A percentile compares a stretch with the other conserved stretches of the same genome.
Evolutionary conservation across 35 echinoderm and acorn worm genomes (phyloP).

Genomic region (Acanthaster planci): DNA sequence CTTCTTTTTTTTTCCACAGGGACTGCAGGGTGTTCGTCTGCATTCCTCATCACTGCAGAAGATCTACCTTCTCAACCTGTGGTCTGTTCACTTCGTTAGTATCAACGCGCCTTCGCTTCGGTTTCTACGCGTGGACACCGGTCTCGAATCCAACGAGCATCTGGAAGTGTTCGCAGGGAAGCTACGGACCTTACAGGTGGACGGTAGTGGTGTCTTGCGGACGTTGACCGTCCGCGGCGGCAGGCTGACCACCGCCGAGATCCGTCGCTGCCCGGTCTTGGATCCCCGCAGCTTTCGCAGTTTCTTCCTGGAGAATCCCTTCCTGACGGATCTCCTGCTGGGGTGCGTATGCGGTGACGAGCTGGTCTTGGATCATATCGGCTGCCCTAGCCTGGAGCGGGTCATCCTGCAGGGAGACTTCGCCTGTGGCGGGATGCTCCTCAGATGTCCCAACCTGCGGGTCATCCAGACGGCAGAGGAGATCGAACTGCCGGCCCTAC

Average conservation of each 20-base stretch:
- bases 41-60: conserved; percentile 78
- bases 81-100: conserved; percentile 91
- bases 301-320: conserved; percentile 69
- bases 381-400: conserved; percentile 66
- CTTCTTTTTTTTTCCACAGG: conserved; percentile 51
- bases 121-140: conserved; percentile 64
- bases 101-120: conserved; percentile 79
- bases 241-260: conserved; percentile 55
- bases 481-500: conserved; percentile 62
- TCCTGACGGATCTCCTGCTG: conserved; percentile 53
- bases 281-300: conserved; percentile 51
- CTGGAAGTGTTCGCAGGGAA: conserved; percentile 77
- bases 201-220: conserved; percentile 74
- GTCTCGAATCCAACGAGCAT: conserved; percentile 92
- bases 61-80: conserved; percentile 71
- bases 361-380: conserved; percentile 53
- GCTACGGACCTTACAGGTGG: conserved; percentile 66
- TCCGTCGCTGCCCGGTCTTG: conserved; percentile 72
- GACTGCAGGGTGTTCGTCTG: conserved; percentile 83
- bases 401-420: conserved; percentile 75
- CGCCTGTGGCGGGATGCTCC: conserved; percentile 49
- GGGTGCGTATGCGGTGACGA: conserved; percentile 69
- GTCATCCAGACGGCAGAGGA: conserved; percentile 72
- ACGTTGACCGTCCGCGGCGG: conserved; percentile 67
- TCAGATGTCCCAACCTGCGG: conserved; percentile 71